Base-by-base conservation (phyloP, 2,797 vertebrate species). In the Balearica regulorum region DNA sequence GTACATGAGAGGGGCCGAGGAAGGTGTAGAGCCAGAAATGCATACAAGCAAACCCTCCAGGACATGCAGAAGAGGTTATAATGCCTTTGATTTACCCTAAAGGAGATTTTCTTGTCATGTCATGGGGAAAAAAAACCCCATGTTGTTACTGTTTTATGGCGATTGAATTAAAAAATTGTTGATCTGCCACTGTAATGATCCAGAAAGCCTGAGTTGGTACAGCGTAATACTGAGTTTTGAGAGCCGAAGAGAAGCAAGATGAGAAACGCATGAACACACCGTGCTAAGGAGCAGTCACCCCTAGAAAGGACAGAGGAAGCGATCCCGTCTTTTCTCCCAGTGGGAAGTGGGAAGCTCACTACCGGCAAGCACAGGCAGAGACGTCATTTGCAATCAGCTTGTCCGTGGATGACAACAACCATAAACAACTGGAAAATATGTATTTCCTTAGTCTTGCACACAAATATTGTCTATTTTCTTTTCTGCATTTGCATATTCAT, bases 271-370 rank as follows among this genome's bases (percentile, higher is more conserved):
- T 13, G 57, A 92, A 39, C 24, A 43, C 24, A 20, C 22, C 0
- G 0, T 24, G 75, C 39, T 58, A 53, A 39, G 37, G 37, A 85
- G 64, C 48, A 72, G 26, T 51, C 60, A 65, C 39, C 57, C 19
- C 31, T 60, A 21, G 33, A 57, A 72, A 79, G 60, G 82, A 48
- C 43, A 69, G 51, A n/a, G 18, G 35, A 87, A 87, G 39, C 1
- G 1, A 21, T 82, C 29, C 26, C 1, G 0, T 75, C 46, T 70
- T 85, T 85, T 71, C 25, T 53, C 13, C 51, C 2, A 2, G n/a
- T 65, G 51, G n/a, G 31, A 82, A 65, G 35, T 20, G 31, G 39
- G 48, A 85, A 88, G 39, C 5, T 83, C 29, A 11, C 51, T 37
- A n/a, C 0, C 15, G 71, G 57, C 64, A 80, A 29, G 21, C 31